These are phyloP conservation scores for Parthenolecanium corni DNA, from an alignment of 2,888 invertebrate genomes.

Conservation along the genomic window DNA sequence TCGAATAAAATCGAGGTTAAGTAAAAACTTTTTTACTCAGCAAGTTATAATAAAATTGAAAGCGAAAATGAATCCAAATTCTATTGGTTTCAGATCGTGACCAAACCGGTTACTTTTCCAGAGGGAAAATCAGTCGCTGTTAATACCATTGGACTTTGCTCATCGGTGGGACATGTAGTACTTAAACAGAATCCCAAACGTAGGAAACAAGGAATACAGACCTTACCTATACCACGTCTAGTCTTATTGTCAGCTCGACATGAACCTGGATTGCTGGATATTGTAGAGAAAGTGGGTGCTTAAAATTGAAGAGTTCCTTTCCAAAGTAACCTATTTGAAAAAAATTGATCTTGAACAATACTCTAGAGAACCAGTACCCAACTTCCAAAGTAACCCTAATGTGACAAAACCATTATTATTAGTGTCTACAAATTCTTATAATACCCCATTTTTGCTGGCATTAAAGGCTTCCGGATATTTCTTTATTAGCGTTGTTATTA, in stretches of 20 bases:
- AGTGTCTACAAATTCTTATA: too few species aligned
- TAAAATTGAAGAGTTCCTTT: too few species aligned
- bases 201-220: conserved; percentile 32
- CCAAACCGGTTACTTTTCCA: conserved; percentile 36
- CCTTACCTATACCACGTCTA: conserved; percentile 37
- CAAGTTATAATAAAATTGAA: neutral
- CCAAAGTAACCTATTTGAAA: too few species aligned
- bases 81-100: conserved; percentile 33
- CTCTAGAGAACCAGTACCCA: too few species aligned
- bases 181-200: conserved; percentile 38
- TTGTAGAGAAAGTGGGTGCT: conserved; percentile 36
- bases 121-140: conserved; percentile 44
- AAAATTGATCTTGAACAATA: too few species aligned
- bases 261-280: conserved; percentile 39
- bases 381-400: too few species aligned
- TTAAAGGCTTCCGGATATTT: too few species aligned
- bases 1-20: conserved; percentile 48
- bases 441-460: too few species aligned
- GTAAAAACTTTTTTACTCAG: neutral
- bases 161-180: conserved; percentile 42
- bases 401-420: too few species aligned
- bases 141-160: conserved; percentile 49
- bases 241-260: conserved; percentile 43
- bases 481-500: too few species aligned
- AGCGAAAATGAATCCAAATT: neutral